A percentile compares a stretch with the other conserved stretches of the same genome.
Conservation (phyloP, 2,113 vertebrate species). For the Microcebus murinus region DNA sequence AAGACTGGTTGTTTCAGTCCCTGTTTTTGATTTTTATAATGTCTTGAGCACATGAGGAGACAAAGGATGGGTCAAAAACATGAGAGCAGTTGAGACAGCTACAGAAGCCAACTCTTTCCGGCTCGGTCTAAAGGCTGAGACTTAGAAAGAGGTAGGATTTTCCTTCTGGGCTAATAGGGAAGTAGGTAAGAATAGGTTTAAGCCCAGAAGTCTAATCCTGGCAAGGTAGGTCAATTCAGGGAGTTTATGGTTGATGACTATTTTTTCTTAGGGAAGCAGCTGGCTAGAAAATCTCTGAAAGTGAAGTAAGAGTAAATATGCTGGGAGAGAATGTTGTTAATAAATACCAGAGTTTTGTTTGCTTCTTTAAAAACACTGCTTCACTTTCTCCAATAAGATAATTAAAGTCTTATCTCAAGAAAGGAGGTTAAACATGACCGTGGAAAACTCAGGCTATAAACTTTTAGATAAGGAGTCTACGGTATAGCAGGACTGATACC, state of each 20-base stretch:
- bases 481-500: neutral
- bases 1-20: neutral
- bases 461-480: neutral
- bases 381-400: constrained; percentile 21
- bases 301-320: neutral
- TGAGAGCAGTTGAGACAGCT: neutral
- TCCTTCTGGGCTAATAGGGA: neutral
- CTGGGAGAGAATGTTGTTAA: constrained; percentile 15
- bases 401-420: constrained; percentile 54
- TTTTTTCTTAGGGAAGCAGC: neutral
- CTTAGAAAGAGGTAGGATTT: neutral
- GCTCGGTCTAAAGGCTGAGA: neutral
- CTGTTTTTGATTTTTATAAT: constrained; percentile 26
- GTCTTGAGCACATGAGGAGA: neutral
- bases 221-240: neutral
- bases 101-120: neutral
- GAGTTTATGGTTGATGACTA: neutral
- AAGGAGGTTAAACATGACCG: neutral
- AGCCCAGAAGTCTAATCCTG: neutral
- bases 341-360: constrained; percentile 35
- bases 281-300: constrained; percentile 24
- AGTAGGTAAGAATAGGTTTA: neutral
- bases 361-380: constrained; percentile 28
- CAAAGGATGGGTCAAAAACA: neutral
- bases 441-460: neutral